These are phyloP conservation scores for Lagodon rhomboides DNA, from an alignment of 2,797 vertebrate genomes.

Conservation along the genomic window DNA sequence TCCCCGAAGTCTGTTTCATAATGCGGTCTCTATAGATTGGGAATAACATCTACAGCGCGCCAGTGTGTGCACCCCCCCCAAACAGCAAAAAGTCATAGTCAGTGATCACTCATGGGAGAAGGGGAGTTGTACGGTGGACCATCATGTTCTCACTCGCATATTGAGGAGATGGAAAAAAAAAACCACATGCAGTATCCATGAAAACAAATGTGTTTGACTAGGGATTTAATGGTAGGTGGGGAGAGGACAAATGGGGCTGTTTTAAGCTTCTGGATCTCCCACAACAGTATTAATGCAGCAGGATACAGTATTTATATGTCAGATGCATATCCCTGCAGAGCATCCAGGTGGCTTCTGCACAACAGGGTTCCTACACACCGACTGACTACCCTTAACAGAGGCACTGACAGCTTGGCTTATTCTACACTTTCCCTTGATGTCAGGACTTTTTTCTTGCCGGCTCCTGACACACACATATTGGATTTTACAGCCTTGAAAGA, in stretches of 20 bases:
- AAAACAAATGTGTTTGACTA: conserved; percentile 9
- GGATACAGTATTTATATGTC: conserved; percentile 60
- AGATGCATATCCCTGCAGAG: conserved; percentile 57
- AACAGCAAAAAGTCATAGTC: conserved; percentile 33
- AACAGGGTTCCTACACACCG: conserved; percentile 53
- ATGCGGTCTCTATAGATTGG: conserved; percentile 58
- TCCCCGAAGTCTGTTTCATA: conserved; percentile 70
- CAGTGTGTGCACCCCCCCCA: neutral
- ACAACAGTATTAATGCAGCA: conserved; percentile 42
- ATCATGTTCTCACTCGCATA: neutral
- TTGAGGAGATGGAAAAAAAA: neutral
- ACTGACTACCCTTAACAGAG: conserved; percentile 56
- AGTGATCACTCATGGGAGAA: conserved; percentile 30
- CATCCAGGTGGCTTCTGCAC: conserved; percentile 43
- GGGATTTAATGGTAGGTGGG: conserved; percentile 1
- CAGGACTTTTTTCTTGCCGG: conserved; percentile 59
- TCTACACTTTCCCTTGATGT: conserved; percentile 63
- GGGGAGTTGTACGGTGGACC: neutral
- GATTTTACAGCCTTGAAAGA: conserved; percentile 57
- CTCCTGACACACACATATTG: conserved; percentile 62
- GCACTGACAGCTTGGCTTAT: conserved; percentile 71
- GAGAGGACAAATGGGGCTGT: conserved; percentile 7
- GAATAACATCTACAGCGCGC: conserved; percentile 45
- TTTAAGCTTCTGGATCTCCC: conserved; percentile 36
- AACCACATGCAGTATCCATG: neutral